Evolutionary conservation across 2,888 invertebrate genomes (phyloP).

Genomic region (Poecilobothrus nobilitatus): DNA sequence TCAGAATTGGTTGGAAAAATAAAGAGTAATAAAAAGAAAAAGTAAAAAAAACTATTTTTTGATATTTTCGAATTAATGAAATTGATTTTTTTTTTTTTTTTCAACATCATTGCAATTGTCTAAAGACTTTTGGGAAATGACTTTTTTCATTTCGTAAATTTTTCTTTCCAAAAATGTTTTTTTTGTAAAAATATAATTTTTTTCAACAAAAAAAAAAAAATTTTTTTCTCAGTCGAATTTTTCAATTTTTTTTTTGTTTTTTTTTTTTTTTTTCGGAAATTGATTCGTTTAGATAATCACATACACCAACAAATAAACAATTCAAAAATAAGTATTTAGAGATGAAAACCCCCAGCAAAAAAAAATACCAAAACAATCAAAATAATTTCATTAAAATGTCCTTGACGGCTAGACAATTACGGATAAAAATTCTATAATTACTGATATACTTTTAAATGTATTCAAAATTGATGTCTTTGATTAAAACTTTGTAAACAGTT

Average conservation of each 20-base stretch:
- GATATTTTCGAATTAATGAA: neutral
- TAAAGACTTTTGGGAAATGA: neutral
- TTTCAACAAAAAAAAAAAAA: neutral
- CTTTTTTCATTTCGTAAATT: too few relatives aligned
- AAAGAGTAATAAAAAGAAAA: too few relatives aligned
- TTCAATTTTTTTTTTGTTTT: neutral
- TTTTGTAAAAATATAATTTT: neutral
- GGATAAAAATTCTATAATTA: too few relatives aligned
- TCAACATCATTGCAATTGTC: neutral
- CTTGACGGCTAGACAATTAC: neutral
- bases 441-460: too few relatives aligned
- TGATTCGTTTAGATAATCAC: neutral
- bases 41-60: neutral
- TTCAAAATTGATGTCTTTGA: too few relatives aligned
- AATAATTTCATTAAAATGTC: neutral
- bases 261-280: neutral
- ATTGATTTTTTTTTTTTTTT: neutral
- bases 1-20: too few relatives aligned
- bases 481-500: too few relatives aligned
- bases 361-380: too few relatives aligned
- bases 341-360: neutral
- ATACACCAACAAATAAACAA: neutral
- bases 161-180: neutral
- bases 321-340: neutral
- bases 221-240: too few relatives aligned